Evolutionary conservation across 2,113 vertebrate species (phyloP).

Genomic region (Gallinago undulata): DNA sequence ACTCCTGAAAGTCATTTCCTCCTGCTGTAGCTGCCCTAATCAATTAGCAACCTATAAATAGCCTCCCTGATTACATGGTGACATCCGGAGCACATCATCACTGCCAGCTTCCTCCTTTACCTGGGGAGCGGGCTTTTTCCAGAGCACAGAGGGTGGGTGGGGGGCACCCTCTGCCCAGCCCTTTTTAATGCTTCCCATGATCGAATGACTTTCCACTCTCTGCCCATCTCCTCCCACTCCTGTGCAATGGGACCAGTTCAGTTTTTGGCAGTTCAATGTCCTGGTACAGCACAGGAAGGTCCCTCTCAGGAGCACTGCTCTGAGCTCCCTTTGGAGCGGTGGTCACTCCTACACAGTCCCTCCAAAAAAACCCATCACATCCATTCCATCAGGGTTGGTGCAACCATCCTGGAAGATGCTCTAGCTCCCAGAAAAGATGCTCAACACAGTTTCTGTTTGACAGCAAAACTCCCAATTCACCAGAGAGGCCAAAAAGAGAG

Average conservation of each 20-base stretch:
- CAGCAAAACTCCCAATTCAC: not conserved
- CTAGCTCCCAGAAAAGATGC: not conserved
- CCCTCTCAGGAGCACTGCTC: not conserved
- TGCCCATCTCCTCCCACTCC: not conserved
- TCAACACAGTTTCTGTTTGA: not conserved
- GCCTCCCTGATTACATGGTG: constrained; percentile 16
- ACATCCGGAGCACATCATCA: not conserved
- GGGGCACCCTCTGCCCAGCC: not conserved
- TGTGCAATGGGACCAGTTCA: not conserved
- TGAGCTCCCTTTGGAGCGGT: not conserved
- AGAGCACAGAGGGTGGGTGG: not conserved
- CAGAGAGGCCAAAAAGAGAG: not conserved
- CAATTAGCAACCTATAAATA: constrained; percentile 47
- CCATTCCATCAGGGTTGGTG: not conserved
- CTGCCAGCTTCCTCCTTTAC: constrained; percentile 22
- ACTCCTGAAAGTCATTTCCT: constrained; percentile 51
- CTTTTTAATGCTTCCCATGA: constrained; percentile 5
- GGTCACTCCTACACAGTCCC: not conserved
- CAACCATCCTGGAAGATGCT: not conserved
- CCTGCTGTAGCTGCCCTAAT: constrained; percentile 16
- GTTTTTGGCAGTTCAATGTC: not conserved
- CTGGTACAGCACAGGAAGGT: not conserved
- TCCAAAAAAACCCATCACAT: not conserved
- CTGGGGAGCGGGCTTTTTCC: constrained; percentile 14
- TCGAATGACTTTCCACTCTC: not conserved